Evolutionary conservation across 1,140 invertebrate genomes (phyloP).

Genomic region (Ceratina japonica): DNA sequence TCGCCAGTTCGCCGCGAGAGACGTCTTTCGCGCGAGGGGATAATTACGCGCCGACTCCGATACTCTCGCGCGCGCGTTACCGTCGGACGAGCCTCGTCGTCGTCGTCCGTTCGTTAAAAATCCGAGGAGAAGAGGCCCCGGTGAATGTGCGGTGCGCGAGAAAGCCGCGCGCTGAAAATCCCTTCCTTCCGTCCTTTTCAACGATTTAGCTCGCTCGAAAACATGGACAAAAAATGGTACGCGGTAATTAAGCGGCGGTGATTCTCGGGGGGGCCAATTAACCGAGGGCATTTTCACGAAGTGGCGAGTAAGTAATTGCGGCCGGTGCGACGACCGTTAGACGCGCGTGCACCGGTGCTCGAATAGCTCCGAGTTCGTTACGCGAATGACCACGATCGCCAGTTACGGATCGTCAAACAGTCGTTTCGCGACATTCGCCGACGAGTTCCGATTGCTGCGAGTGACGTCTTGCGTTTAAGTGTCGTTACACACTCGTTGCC

Average conservation of each 20-base stretch:
- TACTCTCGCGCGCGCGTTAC: neutral
- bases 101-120: slow-evolving; percentile 18
- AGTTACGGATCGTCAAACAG: neutral
- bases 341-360: neutral
- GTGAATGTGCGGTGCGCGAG: neutral
- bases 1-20: neutral
- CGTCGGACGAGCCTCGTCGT: slow-evolving; percentile 10
- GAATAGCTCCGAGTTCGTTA: neutral
- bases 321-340: too few species aligned
- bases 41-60: slow-evolving; percentile 16
- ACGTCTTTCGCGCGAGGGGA: neutral
- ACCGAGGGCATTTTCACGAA: neutral
- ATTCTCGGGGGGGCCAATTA: neutral
- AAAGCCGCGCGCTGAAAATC: neutral
- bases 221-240: neutral
- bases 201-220: neutral
- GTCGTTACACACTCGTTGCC: too few species aligned
- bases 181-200: neutral
- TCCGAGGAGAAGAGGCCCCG: neutral
- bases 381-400: too few species aligned
- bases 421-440: neutral
- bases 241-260: neutral
- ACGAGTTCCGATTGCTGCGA: too few species aligned
- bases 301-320: neutral
- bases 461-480: too few species aligned